Evolutionary conservation across 2,888 invertebrate species (phyloP), one percentile per base, ranked within the genome.

Genomic region (Nesidiocoris tenuis): DNA sequence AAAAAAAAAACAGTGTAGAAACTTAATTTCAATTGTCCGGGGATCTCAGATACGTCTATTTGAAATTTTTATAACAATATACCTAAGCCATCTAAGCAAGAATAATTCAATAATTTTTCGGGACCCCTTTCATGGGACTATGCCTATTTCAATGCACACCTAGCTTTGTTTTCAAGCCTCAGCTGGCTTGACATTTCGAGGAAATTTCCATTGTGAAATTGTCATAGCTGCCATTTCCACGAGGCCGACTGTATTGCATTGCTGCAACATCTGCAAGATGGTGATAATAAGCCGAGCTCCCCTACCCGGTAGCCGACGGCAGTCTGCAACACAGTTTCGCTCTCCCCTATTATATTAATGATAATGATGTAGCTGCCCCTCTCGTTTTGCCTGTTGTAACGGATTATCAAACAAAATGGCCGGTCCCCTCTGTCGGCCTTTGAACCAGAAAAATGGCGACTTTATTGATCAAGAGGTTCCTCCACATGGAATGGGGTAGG

Each of bases 391-490:
- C 19, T 39, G 21, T 61, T 72, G 72, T 72, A 72, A 72, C 72
- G 72, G 72, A 72, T 72, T 72, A 72, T 72, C 72, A 63, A 61
- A 72, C 72, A 72, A 72, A 72, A 72, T 72, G 72, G 72, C 72
- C 72, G 72, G 23, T 12, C 72, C 61, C 57, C 55, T 61, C 17
- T 39, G 56, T 54, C 61, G 59, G 21, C 63, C 63, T 22, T 65
- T 67, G 54, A 67, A 39, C 18, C 70, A 21, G 61, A 72, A 77
- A 77, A 77, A 77, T 77, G 77, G 77, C 77, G 77, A 70, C 75
- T 61, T 39, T 68, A 61, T 75, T 66, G 66, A 75, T 66, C 24
- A 56, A 54, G 56, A 22, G 68, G 18, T 55, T 39, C 39, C 12
- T 39, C 39, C 39, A 17, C n/a, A 39, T 16, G 24, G 25, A 63